Evolutionary conservation across 2,113 vertebrate genomes (phyloP), one percentile per base, ranked within the genome.

Genomic region (Motacilla alba): DNA sequence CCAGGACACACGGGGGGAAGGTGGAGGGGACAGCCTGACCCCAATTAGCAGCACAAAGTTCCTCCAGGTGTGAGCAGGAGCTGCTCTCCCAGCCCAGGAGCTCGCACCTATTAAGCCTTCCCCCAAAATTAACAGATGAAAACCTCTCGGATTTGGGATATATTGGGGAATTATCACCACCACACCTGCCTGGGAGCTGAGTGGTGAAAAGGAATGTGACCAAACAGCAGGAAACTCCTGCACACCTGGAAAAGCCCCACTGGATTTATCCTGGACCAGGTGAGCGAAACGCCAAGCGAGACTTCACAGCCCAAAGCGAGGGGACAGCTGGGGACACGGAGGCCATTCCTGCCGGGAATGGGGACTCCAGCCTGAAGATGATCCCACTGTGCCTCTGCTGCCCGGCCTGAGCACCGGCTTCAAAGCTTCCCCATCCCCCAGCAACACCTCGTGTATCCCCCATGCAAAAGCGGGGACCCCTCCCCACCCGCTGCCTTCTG

Each of bases 251-350:
- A 30, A 85, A 37, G 24, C 31, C 26, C 17, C 31, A 0, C 10
- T 1, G 17, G 74, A 53, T 86, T 79, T 11, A 14, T 39, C 77
- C 62, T 1, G 28, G n/a, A 24, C 3, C 6, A 30, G 39, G 46
- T 1, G 43, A 66, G 47, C 0, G 0, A 28, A 74, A 14, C 2
- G 2, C 77, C 76, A 3, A n/a, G 52, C 11, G 15, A 77, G 84
- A 22, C 50, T 14, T 30, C 10, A 7, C 39, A 20, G 79, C 10
- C 0, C 0, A 1, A 28, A 22, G 6, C 0, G 0, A 2, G 24
- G 35, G 81, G 69, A 91, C 49, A 46, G 15, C 6, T 35, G 83
- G 69, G 63, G 73, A 80, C 62, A 74, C 16, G 0, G 63, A 39
- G 83, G 56, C 55, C 47, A 7, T 23, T 62, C 83, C 90, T 0